Conservation (phyloP, 2,888 invertebrate species). For the Xylocampa areola region DNA sequence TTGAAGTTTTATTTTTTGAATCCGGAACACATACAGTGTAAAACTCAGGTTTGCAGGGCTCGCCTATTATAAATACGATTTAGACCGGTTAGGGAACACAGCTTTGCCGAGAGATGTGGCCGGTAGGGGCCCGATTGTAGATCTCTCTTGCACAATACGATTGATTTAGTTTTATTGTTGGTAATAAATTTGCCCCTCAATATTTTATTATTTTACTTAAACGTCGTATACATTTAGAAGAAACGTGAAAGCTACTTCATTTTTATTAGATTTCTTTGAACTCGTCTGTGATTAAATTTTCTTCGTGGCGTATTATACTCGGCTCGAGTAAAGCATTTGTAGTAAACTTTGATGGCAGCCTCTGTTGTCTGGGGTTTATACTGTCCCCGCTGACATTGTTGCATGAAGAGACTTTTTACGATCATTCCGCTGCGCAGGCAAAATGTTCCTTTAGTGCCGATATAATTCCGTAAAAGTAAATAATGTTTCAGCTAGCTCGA, state of each 20-base stretch:
- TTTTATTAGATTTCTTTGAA: slow-evolving; percentile 51
- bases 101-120: slow-evolving; percentile 68
- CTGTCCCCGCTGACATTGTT: slow-evolving; percentile 62
- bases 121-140: slow-evolving; percentile 74
- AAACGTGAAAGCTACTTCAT: slow-evolving; percentile 46
- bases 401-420: slow-evolving; percentile 70
- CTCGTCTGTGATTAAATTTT: slow-evolving; percentile 51
- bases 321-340: slow-evolving; percentile 51
- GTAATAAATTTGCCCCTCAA: slow-evolving; percentile 78
- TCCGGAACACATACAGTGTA: slow-evolving; percentile 18
- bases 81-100: slow-evolving; percentile 65
- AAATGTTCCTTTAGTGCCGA: slow-evolving; percentile 68
- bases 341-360: slow-evolving; percentile 53
- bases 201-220: slow-evolving; percentile 50
- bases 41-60: slow-evolving; percentile 38
- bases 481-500: slow-evolving; percentile 62
- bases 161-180: slow-evolving; percentile 85
- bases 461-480: slow-evolving; percentile 67
- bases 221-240: slow-evolving; percentile 45
- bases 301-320: slow-evolving; percentile 41
- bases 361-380: slow-evolving; percentile 57
- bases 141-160: slow-evolving; percentile 74
- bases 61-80: slow-evolving; percentile 68
- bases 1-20: no score
- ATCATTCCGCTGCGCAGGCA: slow-evolving; percentile 63